A percentile compares a stretch with the other conserved stretches of the same genome.
phyloP scores from a whole-genome alignment of 2,797 vertebrate genomes.

The Danio jaintianensis region DNA sequence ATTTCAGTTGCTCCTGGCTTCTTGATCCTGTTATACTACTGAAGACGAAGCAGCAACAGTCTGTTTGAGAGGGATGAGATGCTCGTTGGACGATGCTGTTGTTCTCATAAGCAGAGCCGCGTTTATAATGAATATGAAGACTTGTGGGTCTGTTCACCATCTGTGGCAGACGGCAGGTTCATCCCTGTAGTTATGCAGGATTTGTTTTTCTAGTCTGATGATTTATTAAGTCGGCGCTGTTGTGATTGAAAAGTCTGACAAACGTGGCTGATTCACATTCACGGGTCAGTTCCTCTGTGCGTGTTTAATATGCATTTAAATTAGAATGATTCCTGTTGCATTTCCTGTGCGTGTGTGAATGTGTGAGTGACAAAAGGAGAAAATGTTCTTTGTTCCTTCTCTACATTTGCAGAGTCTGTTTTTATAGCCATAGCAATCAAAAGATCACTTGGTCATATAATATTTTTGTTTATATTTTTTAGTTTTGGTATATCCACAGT shows the following conservation, averaged over 20 bases:
- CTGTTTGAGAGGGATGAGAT: conserved; percentile 31
- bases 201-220: conserved; percentile 50
- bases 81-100: conserved; percentile 15
- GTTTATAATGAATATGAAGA: conserved; percentile 49
- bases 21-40: conserved; percentile 43
- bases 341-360: neutral
- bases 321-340: conserved; percentile 9
- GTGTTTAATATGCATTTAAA: conserved; percentile 41
- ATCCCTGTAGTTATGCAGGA: conserved; percentile 31
- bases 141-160: conserved; percentile 33
- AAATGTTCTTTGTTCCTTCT: neutral
- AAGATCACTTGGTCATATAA: neutral
- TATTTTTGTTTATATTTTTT: too few species aligned
- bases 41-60: conserved; percentile 33
- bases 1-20: conserved; percentile 10
- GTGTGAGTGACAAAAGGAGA: neutral
- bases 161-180: conserved; percentile 37
- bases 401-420: neutral
- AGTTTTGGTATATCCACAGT: too few species aligned
- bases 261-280: conserved; percentile 39
- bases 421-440: neutral
- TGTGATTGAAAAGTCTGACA: conserved; percentile 47
- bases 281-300: conserved; percentile 18
- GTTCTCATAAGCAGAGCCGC: conserved; percentile 38
- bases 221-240: conserved; percentile 32